Conservation (phyloP, 2,888 invertebrate species). For the Mythimna loreyi region DNA sequence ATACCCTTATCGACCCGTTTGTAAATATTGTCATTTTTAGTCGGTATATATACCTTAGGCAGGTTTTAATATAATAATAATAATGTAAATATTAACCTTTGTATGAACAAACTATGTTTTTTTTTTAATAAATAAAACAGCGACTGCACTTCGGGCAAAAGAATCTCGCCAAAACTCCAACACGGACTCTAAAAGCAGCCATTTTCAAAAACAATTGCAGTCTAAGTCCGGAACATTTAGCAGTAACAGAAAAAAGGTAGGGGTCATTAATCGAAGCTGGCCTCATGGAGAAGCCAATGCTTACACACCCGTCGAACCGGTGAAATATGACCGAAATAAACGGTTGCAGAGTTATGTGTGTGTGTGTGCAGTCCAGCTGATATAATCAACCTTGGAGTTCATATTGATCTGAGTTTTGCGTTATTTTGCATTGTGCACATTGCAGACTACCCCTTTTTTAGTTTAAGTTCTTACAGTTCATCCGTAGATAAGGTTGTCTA, state of each 20-base stretch:
- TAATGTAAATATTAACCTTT: too few relatives aligned
- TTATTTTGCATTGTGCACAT: neutral
- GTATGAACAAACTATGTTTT: too few relatives aligned
- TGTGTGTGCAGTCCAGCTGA: constrained; percentile 9
- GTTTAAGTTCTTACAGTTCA: too few relatives aligned
- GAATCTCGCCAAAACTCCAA: too few relatives aligned
- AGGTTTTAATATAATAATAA: too few relatives aligned
- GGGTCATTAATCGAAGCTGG: constrained; percentile 80
- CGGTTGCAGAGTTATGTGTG: constrained; percentile 28
- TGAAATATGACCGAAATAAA: constrained; percentile 75
- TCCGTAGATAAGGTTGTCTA: too few relatives aligned
- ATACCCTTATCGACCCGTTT: too few relatives aligned
- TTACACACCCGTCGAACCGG: constrained; percentile 82
- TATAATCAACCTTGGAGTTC: constrained; percentile 6
- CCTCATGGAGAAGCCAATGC: constrained; percentile 81
- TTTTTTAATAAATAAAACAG: too few relatives aligned
- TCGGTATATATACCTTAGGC: too few relatives aligned
- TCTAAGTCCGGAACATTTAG: constrained; percentile 69
- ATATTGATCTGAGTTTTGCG: neutral
- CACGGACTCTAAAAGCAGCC: neutral
- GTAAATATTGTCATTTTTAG: too few relatives aligned
- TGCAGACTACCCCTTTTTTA: too few relatives aligned
- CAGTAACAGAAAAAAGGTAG: constrained; percentile 80
- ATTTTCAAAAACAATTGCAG: constrained; percentile 25
- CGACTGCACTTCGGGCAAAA: too few relatives aligned